These are phyloP conservation scores for Hermetia illucens DNA, from an alignment of 1,140 invertebrate genomes.

Conservation along the genomic window DNA sequence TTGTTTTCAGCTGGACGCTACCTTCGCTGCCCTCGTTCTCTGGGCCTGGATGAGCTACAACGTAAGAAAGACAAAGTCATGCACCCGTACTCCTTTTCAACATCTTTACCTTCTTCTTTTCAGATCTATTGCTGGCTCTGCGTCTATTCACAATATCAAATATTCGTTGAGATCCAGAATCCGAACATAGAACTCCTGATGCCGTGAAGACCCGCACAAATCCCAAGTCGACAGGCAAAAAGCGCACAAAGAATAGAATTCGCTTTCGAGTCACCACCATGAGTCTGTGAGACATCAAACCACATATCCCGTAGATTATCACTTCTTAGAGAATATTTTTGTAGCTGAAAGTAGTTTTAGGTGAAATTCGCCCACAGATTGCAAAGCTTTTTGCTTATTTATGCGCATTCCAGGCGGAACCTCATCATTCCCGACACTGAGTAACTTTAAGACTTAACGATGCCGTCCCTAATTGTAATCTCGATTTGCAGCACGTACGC, in stretches of 20 bases:
- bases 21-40: constrained; percentile 54
- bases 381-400: too few species aligned
- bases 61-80: constrained; percentile 40
- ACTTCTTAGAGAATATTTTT: too few species aligned
- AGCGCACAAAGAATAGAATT: too few species aligned
- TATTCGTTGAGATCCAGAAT: constrained; percentile 61
- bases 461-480: too few species aligned
- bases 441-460: too few species aligned
- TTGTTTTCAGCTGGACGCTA: constrained; percentile 54
- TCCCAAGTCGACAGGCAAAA: too few species aligned
- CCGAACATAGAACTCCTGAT: constrained; percentile 75
- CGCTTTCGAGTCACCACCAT: background rate
- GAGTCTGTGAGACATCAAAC: background rate
- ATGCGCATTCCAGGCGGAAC: too few species aligned
- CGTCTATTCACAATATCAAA: constrained; percentile 69
- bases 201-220: constrained; percentile 37
- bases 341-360: background rate
- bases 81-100: background rate
- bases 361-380: background rate
- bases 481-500: too few species aligned
- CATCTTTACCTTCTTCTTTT: constrained; percentile 23
- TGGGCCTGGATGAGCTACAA: constrained; percentile 74
- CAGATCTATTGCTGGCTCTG: constrained; percentile 77
- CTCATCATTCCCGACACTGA: too few species aligned
- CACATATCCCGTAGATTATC: background rate